Evolutionary conservation across 2,888 invertebrate species (phyloP).

Genomic region (Platypus cylindrus): DNA sequence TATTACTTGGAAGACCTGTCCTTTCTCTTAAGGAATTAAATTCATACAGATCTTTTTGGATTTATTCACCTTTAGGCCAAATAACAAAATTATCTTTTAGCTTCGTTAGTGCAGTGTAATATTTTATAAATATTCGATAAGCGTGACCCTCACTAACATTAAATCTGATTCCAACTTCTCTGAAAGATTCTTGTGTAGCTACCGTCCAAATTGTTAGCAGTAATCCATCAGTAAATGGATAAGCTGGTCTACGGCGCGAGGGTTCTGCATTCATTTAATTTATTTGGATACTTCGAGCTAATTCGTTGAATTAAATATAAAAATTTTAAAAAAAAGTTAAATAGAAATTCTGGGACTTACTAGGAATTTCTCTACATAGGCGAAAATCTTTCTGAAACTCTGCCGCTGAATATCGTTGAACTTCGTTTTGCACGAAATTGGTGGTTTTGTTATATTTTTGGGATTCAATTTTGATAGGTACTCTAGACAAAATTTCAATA

Average conservation of each 20-base stretch:
- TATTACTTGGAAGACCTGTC: neutral
- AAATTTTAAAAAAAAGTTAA: too few species aligned
- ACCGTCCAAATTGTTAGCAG: slow-evolving; percentile 1
- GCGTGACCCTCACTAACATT: neutral
- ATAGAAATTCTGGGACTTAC: too few species aligned
- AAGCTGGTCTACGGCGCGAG: neutral
- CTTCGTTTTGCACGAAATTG: too few species aligned
- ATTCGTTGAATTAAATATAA: too few species aligned
- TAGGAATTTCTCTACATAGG: too few species aligned
- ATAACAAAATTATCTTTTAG: neutral
- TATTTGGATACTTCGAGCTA: too few species aligned
- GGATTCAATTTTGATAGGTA: too few species aligned
- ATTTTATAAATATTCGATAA: neutral
- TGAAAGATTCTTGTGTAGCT: slow-evolving; percentile 1
- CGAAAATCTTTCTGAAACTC: too few species aligned
- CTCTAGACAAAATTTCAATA: too few species aligned
- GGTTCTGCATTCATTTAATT: too few species aligned
- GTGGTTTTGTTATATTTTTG: too few species aligned
- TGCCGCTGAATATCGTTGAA: too few species aligned
- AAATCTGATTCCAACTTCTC: slow-evolving; percentile 1
- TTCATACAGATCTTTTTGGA: neutral
- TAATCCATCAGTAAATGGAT: neutral
- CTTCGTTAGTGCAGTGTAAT: neutral
- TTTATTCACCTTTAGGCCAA: neutral
- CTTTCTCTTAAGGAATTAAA: neutral